Base-by-base conservation (phyloP, 2,797 vertebrate genomes). In the Microctenopoma stevenorrisi region DNA sequence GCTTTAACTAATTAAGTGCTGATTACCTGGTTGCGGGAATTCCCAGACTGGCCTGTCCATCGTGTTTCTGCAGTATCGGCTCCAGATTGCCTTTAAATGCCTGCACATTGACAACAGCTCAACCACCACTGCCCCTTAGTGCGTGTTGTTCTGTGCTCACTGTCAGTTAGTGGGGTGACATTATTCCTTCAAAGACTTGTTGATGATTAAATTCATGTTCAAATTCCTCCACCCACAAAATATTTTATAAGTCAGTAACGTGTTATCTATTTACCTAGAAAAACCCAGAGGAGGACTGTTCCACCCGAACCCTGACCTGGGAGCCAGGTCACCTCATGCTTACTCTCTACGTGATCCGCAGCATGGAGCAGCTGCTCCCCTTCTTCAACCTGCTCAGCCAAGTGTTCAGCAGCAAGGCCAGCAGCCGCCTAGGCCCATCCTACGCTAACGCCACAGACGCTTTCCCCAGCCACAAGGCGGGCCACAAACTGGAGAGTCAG, bases 321-420 rank as follows among this genome's bases (percentile, higher is more conserved):
- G 96, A 98, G 81, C 97, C 98, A 0, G 98, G 98, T 14, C 96
- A 95, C 83, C 85, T 99, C 61, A 94, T 97, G 87, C 93, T 99
- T 74, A 98, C 97, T 3, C 89, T 96, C 64, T 96, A 96, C 28
- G 94, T 96, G 0, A 96, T 99, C 86, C 97, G 98, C 87, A 98
- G 94, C 88, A 96, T 99, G 66, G 98, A 99, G 88, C 98, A 99
- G 91, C 96, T 99, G 11, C 91, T 99, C 52, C 98, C 98, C 5
- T 99, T 99, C 91, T 99, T 99, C 93, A 98, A 94, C 0, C 93
- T 97, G 48, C 96, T 99, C 89, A 98, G 97, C 84, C 98, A 99
- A 69, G 97, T 97, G 78, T 99, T 99, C 88, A 98, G 95, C 90
- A 97, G 96, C 92, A 99, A 98, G 91, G 94, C 96, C 84, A 96